These are phyloP conservation scores for Nasonia oneida DNA, from an alignment of 2,888 invertebrate genomes.

Conservation along the genomic window DNA sequence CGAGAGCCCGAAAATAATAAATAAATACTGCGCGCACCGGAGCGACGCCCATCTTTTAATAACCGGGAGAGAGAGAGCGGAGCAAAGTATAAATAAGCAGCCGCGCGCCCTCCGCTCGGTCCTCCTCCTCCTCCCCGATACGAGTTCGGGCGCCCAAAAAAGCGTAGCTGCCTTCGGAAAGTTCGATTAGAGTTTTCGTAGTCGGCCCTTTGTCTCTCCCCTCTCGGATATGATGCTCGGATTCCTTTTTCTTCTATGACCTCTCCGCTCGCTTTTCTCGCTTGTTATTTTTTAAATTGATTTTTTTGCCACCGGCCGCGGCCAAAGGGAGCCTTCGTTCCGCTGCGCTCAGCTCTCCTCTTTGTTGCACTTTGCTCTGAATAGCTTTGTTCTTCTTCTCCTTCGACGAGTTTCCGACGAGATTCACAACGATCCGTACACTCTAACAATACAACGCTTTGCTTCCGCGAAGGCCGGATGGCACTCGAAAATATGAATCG, in stretches of 20 bases:
- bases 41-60: constrained; percentile 70
- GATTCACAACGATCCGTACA: not conserved
- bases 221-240: not conserved
- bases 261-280: constrained; percentile 34
- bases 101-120: not conserved
- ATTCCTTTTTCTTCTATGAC: constrained; percentile 42
- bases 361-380: constrained; percentile 22
- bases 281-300: constrained; percentile 54
- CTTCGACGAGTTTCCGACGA: not conserved
- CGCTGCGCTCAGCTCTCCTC: not conserved
- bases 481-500: constrained; percentile 3
- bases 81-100: constrained; percentile 64
- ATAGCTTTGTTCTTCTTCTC: constrained; percentile 1
- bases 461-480: not conserved
- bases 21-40: constrained; percentile 68
- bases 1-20: constrained; percentile 67
- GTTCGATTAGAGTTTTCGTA: constrained; percentile 74
- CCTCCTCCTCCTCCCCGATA: not conserved
- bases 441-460: not conserved
- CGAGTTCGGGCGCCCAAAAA: constrained; percentile 57
- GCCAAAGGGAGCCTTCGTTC: constrained; percentile 24
- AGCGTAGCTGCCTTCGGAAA: constrained; percentile 69
- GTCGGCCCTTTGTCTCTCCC: constrained; percentile 28
- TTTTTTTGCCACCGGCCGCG: constrained; percentile 22
- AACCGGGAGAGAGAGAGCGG: constrained; percentile 52